Conservation (phyloP, 1,140 invertebrate species). For the Proales similis region DNA sequence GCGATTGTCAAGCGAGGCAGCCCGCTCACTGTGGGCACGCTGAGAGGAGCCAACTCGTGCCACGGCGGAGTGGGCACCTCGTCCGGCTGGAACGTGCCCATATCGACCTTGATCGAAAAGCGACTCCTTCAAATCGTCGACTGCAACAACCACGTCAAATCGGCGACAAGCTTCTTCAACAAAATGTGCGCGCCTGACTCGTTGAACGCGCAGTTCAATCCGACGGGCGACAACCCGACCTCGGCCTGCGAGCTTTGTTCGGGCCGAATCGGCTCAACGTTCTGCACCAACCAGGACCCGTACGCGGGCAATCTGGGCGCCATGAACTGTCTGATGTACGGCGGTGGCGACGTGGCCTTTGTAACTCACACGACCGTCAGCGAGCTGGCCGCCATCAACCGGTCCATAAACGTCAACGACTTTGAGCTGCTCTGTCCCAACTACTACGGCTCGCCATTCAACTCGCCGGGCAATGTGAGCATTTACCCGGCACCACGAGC, state of each 20-base stretch:
- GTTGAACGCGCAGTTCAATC: conserved; percentile 82
- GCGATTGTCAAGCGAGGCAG: conserved; percentile 69
- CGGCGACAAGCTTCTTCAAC: conserved; percentile 77
- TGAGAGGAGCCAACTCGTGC: conserved; percentile 72
- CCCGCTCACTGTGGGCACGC: conserved; percentile 59
- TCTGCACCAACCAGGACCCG: conserved; percentile 77
- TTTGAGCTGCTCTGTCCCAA: conserved; percentile 87
- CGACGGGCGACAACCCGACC: conserved; percentile 69
- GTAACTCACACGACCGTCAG: conserved; percentile 70
- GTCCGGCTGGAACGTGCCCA: conserved; percentile 85
- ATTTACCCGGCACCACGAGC: conserved; percentile 2
- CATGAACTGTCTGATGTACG: conserved; percentile 67
- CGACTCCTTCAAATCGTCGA: conserved; percentile 69
- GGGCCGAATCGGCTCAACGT: conserved; percentile 55
- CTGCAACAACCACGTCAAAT: conserved; percentile 93
- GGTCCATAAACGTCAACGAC: conserved; percentile 55
- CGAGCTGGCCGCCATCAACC: conserved; percentile 36
- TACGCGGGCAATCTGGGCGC: conserved; percentile 81
- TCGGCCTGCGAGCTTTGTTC: conserved; percentile 74
- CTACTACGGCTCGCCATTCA: conserved; percentile 63
- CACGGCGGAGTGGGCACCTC: conserved; percentile 72
- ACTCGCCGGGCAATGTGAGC: conserved; percentile 5
- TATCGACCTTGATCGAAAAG: conserved; percentile 71
- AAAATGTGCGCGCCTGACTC: conserved; percentile 86
- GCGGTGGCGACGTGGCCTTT: conserved; percentile 72